Evolutionary conservation across 2,113 vertebrate species (phyloP), one percentile per base, ranked within the genome.

Genomic region (Ictalurus furcatus): DNA sequence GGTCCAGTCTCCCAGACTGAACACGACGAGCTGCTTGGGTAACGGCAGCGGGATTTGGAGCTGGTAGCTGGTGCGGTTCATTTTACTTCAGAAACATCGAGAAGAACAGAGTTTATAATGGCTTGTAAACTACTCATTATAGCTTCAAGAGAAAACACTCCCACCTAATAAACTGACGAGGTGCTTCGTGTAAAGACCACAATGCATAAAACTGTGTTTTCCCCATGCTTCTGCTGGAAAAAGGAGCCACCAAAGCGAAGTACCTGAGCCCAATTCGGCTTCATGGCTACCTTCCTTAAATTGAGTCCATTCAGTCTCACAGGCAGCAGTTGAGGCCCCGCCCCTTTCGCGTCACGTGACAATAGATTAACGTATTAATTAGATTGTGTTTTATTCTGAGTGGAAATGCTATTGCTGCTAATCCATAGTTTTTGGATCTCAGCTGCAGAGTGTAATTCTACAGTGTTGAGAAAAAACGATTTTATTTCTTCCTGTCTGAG

Each of bases 1-100:
- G 59, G 88, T 94, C 97, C 97, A 98, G 52, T 97, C 96, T n/a
- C 97, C 97, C 0, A 98, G 90, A 7, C 96, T 94, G 0, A 98
- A 98, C 84, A 98, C 92, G 80, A 97, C 93, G 87, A 98, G 93
- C 82, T 96, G 96, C 67, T 93, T 93, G 0, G 97, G 97, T 56
- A 98, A 89, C 0, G 97, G 97, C 90, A 97, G 93, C 0, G 96
- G 96, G 85, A 98, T 79, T 90, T 95, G 96, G 0, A 95, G 94
- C 88, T 97, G 97, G 91, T 96, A 98, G 85, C 91, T 92, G 90
- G 89, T 94, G 71, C 94, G 94, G 92, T 94, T 94, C 44, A 95
- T 93, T 78, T 96, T 96, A 85, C 97, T 98, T 1, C 44, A 54
- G 28, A 65, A 19, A 12, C 30, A 89, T 54, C 0, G 54, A 13